Evolutionary conservation across 2,113 vertebrate species (phyloP).

Genomic region (Helogale parvula): DNA sequence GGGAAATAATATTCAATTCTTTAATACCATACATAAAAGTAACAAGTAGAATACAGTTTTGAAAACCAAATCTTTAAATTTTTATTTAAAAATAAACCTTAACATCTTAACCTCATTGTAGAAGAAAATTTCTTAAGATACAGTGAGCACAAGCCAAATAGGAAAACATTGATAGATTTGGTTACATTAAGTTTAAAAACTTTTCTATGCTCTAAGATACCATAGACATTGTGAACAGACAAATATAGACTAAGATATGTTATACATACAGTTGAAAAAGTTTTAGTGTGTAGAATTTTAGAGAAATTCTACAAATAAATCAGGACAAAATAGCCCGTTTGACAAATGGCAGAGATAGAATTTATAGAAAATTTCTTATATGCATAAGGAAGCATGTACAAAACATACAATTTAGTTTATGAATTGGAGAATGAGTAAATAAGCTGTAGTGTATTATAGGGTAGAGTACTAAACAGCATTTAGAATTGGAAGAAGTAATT

Average conservation of each 20-base stretch:
- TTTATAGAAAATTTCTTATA: background rate
- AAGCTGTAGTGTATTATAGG: background rate
- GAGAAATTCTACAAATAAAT: background rate
- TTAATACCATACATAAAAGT: background rate
- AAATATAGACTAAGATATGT: background rate
- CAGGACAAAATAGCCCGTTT: background rate
- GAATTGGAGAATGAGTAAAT: background rate
- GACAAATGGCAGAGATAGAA: background rate
- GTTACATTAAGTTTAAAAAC: background rate
- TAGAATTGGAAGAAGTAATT: background rate
- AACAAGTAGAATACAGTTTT: background rate
- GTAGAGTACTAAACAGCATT: background rate
- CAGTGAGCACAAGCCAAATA: background rate
- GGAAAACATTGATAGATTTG: background rate
- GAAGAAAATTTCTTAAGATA: slow-evolving; percentile 16
- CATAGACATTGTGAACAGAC: background rate
- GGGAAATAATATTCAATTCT: background rate
- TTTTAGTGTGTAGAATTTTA: background rate
- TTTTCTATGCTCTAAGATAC: background rate
- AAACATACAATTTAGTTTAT: background rate
- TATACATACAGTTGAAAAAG: background rate
- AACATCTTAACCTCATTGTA: background rate
- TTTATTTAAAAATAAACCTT: slow-evolving; percentile 14
- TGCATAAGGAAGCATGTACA: background rate
- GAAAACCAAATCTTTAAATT: slow-evolving; percentile 15